A percentile compares a stretch with the other conserved stretches of the same genome.
Conservation (phyloP, 1,140 invertebrate species). For the Drosophila virilis region DNA sequence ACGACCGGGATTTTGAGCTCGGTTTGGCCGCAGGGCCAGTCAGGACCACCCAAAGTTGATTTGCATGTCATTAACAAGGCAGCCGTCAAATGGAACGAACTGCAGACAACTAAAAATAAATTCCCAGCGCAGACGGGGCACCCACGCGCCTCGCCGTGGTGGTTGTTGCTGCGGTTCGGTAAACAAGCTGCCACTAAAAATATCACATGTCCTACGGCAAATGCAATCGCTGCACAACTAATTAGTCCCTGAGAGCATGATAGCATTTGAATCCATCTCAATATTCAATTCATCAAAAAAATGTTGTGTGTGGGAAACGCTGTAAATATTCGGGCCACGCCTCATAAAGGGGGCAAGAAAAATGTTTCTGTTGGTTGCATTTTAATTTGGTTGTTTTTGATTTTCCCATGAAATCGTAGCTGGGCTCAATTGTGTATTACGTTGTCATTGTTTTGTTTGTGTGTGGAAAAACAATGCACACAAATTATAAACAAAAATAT, state of each 20-base stretch:
- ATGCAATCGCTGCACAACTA: conserved; percentile 30
- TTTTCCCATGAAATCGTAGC: conserved; percentile 35
- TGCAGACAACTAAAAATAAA: conserved; percentile 65
- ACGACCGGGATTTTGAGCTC: conserved; percentile 15
- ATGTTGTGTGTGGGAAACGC: conserved; percentile 33
- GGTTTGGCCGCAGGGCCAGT: conserved; percentile 45
- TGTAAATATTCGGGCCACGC: conserved; percentile 38
- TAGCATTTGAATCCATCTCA: conserved; percentile 10
- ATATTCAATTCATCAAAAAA: conserved; percentile 14
- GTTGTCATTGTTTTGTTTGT: background rate
- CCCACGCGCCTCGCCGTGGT: conserved; percentile 6
- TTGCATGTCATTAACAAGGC: conserved; percentile 74
- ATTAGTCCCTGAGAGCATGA: conserved; percentile 48
- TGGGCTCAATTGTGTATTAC: background rate
- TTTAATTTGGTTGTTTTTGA: conserved; percentile 13
- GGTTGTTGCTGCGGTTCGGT: conserved; percentile 34
- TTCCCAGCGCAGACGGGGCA: conserved; percentile 4
- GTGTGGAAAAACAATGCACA: background rate
- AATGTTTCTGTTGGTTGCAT: conserved; percentile 13
- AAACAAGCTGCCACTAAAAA: conserved; percentile 73
- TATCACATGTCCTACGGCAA: conserved; percentile 63
- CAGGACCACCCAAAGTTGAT: conserved; percentile 73
- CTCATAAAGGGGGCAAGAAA: conserved; percentile 31
- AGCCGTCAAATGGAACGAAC: conserved; percentile 31
- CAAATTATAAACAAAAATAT: background rate